Evolutionary conservation across 2,113 vertebrate species (phyloP), one percentile per base, ranked within the genome.

Genomic region (Eidolon helvum): DNA sequence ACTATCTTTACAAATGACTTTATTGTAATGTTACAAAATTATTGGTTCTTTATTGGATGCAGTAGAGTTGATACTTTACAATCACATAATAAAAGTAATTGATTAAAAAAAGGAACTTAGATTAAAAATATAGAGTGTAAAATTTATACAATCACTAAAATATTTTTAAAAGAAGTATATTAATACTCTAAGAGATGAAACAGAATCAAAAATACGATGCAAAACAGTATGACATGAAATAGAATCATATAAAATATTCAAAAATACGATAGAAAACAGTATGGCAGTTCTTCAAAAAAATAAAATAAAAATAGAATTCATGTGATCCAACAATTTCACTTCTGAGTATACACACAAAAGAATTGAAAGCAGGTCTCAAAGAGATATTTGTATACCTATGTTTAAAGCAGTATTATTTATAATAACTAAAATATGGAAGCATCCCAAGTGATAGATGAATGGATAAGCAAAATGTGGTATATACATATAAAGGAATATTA

Each of bases 51-150:
- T 50, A 72, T 43, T 95, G 57, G 87, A 45, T 10, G 6, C 26
- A 90, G 35, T 57, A 83, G 77, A 71, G 55, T 91, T 87, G 69
- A 24, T 94, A 68, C 91, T 75, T 90, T 66, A 75, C 19, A 59
- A 30, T 93, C 40, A 55, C 18, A 43, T 89, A 85, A 50, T 91
- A 86, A 96, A 96, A 91, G 77, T 22, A 94, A 9, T 71, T 91
- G 48, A 57, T 82, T 86, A 50, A 84, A 59, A 59, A 59, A 59
- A 59, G 22, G 57, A 22, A 75, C 50, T 40, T 43, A 74, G 28
- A 22, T 66, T 43, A 43, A 53, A 66, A 85, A 55, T 5, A 14
- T 24, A n/a, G n/a, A 28, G 12, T 80, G 35, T 69, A 69, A 80
- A 91, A 43, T 40, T 28, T 68, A 38, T 45, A 63, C 14, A 85